phyloP scores from a whole-genome alignment of 2,113 vertebrate genomes.

The Ceyx cyanopectus region DNA sequence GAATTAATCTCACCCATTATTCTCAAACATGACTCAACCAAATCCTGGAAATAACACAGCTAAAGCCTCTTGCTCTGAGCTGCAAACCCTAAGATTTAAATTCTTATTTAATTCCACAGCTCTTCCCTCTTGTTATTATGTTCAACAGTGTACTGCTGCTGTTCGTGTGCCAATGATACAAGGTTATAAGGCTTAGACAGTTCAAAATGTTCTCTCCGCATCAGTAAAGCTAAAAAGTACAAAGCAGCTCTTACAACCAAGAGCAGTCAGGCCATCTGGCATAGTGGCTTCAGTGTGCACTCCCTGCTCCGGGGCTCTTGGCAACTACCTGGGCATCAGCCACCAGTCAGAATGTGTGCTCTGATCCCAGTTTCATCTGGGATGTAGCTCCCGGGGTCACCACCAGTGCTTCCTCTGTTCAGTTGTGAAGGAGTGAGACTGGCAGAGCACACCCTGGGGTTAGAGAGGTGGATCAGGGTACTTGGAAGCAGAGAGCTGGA shows the following conservation, averaged over 20 bases:
- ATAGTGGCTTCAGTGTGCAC: not conserved
- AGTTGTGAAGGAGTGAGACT: not conserved
- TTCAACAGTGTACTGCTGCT: constrained; percentile 52
- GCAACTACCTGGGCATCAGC: not conserved
- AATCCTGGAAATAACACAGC: constrained; percentile 60
- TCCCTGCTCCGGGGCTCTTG: not conserved
- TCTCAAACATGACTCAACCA: constrained; percentile 61
- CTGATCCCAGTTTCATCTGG: not conserved
- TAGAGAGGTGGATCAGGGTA: not conserved
- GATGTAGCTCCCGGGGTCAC: not conserved
- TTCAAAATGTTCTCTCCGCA: constrained; percentile 68
- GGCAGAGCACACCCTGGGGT: not conserved
- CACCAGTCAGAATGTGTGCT: not conserved
- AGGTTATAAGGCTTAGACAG: constrained; percentile 57
- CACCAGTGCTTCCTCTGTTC: not conserved
- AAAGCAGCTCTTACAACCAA: constrained; percentile 38
- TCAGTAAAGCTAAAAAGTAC: constrained; percentile 53
- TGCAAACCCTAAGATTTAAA: constrained; percentile 56
- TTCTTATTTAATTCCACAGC: constrained; percentile 56
- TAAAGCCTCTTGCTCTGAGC: constrained; percentile 29
- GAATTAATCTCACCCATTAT: constrained; percentile 55
- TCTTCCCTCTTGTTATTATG: constrained; percentile 39
- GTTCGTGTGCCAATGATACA: constrained; percentile 47
- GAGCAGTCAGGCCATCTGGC: constrained; percentile 54
- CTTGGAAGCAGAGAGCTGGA: not conserved